Percentiles rank a stretch among this genome's conserved stretches.
Conservation (phyloP, 2,888 invertebrate genomes). For the Acleris literana region DNA sequence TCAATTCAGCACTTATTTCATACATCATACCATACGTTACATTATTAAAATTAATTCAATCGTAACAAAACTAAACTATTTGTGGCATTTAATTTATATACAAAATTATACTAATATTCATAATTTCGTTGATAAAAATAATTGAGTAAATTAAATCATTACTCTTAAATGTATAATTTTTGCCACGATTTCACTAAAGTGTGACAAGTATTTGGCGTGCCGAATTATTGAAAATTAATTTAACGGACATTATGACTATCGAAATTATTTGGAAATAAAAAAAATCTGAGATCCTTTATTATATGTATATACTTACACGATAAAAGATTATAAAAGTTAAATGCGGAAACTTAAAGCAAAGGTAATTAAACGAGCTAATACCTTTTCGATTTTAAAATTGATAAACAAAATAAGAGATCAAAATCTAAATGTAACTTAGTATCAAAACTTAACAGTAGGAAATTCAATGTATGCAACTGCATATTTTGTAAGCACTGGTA, state of each 20-base stretch:
- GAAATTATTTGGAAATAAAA: slow-evolving; percentile 78
- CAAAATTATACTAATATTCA: slow-evolving; percentile 20
- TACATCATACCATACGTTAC: slow-evolving; percentile 59
- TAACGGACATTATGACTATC: slow-evolving; percentile 71
- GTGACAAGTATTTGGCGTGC: slow-evolving; percentile 79
- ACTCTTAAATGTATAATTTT: slow-evolving; percentile 38
- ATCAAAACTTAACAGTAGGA: slow-evolving; percentile 76
- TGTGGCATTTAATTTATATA: slow-evolving; percentile 31
- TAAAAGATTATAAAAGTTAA: slow-evolving; percentile 52
- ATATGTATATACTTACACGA: slow-evolving; percentile 49
- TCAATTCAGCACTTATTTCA: slow-evolving; percentile 49
- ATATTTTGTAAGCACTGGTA: slow-evolving; percentile 38
- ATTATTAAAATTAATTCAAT: slow-evolving; percentile 22
- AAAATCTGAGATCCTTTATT: slow-evolving; percentile 75
- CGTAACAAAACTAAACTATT: slow-evolving; percentile 32
- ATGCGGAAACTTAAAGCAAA: slow-evolving; percentile 45
- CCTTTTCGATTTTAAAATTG: slow-evolving; percentile 64
- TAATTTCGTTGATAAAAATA: slow-evolving; percentile 49
- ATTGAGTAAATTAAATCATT: slow-evolving; percentile 58
- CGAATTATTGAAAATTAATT: slow-evolving; percentile 61
- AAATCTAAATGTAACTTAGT: slow-evolving; percentile 70
- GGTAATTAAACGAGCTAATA: slow-evolving; percentile 67
- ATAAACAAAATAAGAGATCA: slow-evolving; percentile 80
- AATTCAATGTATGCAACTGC: slow-evolving; percentile 45
- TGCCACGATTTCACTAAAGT: slow-evolving; percentile 48